Evolutionary conservation across 2,888 invertebrate genomes (phyloP).

Genomic region (Liodrosophila aerea): DNA sequence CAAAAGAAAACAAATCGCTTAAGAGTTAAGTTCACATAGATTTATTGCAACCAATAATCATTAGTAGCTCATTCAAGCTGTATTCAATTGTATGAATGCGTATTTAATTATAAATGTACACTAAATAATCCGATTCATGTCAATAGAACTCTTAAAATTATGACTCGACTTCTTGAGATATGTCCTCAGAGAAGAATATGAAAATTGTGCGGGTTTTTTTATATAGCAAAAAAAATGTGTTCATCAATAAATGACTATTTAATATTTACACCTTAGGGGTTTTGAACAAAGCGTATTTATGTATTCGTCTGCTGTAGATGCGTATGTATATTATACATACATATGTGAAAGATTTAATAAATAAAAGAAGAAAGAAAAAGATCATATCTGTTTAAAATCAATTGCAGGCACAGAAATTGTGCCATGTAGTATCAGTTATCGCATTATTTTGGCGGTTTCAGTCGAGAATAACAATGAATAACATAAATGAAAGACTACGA

Average conservation of each 20-base stretch:
- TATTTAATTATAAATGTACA: slow-evolving; percentile 45
- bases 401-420: too few species aligned
- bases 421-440: too few species aligned
- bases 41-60: slow-evolving; percentile 69
- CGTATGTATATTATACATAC: slow-evolving; percentile 13
- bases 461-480: too few species aligned
- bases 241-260: slow-evolving; percentile 18
- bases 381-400: too few species aligned
- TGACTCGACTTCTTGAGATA: slow-evolving; percentile 18
- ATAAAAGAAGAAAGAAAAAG: too few species aligned
- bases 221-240: slow-evolving; percentile 17
- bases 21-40: slow-evolving; percentile 35
- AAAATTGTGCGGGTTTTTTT: background rate
- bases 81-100: slow-evolving; percentile 52
- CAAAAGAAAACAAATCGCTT: slow-evolving; percentile 1
- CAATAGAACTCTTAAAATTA: slow-evolving; percentile 24
- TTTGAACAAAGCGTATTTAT: slow-evolving; percentile 3
- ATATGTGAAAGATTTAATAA: too few species aligned
- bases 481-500: too few species aligned
- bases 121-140: slow-evolving; percentile 30
- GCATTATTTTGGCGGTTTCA: too few species aligned
- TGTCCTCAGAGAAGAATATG: slow-evolving; percentile 3
- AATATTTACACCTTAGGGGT: slow-evolving; percentile 39
- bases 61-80: slow-evolving; percentile 45
- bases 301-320: slow-evolving; percentile 5